Conservation (phyloP, 2,888 invertebrate genomes). For the Halocaridina rubra region DNA sequence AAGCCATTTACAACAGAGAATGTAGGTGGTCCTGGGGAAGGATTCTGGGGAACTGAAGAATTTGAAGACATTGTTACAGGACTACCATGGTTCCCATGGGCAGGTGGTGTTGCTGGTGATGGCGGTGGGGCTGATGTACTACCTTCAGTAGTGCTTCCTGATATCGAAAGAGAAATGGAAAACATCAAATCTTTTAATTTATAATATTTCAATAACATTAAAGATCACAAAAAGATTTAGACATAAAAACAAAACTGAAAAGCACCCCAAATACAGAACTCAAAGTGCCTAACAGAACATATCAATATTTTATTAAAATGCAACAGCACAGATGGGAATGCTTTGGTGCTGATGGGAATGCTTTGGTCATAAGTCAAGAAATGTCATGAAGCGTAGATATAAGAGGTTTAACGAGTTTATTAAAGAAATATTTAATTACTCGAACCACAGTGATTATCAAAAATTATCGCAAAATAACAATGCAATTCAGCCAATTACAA, state of each 20-base stretch:
- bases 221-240: not conserved
- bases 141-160: conserved; percentile 35
- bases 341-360: too few species aligned
- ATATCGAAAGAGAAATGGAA: not conserved
- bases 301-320: not conserved
- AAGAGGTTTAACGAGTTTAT: too few species aligned
- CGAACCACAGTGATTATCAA: too few species aligned
- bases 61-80: not conserved
- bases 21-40: not conserved
- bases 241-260: not conserved
- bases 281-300: not conserved
- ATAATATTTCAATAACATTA: not conserved
- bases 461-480: too few species aligned
- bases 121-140: conserved; percentile 42
- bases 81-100: conserved; percentile 18
- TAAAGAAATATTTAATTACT: too few species aligned
- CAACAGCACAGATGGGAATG: not conserved
- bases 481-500: too few species aligned
- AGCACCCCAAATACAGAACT: too few species aligned
- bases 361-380: too few species aligned
- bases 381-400: too few species aligned
- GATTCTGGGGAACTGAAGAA: conserved; percentile 2
- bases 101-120: conserved; percentile 45
- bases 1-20: not conserved
- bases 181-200: not conserved